A percentile compares a stretch with the other conserved stretches of the same genome.
Evolutionary conservation across 2,888 invertebrate species (phyloP).

Genomic region (Eledone cirrhosa): DNA sequence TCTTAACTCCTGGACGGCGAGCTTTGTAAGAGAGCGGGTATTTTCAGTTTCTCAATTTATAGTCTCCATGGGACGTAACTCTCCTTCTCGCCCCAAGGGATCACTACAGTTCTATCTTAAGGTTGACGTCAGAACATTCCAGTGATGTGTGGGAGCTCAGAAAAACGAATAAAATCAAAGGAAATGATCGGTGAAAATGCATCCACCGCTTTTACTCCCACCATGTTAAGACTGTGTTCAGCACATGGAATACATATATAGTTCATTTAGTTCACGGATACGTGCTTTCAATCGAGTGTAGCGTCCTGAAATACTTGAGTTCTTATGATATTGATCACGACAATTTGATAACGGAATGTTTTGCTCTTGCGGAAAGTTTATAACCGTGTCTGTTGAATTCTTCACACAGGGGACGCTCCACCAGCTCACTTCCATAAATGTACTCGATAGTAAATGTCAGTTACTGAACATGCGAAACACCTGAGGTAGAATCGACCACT

Average conservation of each 20-base stretch:
- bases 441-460: neutral
- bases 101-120: neutral
- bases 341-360: too few relatives aligned
- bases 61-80: too few relatives aligned
- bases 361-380: neutral
- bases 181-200: neutral
- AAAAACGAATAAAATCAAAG: neutral
- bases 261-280: neutral
- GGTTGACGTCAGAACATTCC: neutral
- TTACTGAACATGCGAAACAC: neutral
- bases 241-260: neutral
- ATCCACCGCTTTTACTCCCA: neutral
- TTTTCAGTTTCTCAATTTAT: too few relatives aligned
- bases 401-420: neutral
- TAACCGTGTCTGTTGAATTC: neutral
- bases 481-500: neutral
- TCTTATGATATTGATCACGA: neutral
- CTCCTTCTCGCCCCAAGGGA: too few relatives aligned
- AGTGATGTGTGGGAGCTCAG: neutral
- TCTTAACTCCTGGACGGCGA: too few relatives aligned
- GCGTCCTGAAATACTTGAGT: neutral
- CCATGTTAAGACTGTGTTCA: neutral
- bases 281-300: neutral
- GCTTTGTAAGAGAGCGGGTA: too few relatives aligned
- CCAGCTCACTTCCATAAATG: neutral